phyloP scores from a whole-genome alignment of 2,113 vertebrate species.

The Podilymbus podiceps region DNA sequence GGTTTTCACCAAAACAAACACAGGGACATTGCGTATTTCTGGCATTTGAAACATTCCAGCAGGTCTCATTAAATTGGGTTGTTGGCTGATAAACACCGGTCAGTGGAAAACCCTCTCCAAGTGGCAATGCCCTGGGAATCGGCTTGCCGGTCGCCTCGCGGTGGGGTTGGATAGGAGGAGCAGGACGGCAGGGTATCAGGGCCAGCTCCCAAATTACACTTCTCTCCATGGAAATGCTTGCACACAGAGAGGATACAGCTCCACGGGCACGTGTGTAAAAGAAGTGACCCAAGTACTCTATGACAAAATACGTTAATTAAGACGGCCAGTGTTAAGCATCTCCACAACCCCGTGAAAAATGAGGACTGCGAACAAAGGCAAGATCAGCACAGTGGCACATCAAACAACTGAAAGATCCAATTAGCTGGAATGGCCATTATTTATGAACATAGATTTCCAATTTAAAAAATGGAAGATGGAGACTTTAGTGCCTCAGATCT shows the following conservation, averaged over 20 bases:
- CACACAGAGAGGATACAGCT: neutral
- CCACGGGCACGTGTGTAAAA: neutral
- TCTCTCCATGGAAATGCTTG: rapidly evolving
- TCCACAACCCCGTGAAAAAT: neutral
- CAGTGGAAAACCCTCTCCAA: neutral
- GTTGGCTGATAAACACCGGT: neutral
- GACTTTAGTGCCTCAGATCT: neutral
- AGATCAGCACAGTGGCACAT: neutral
- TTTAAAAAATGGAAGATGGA: neutral
- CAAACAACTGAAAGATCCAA: neutral
- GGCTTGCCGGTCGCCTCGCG: rapidly evolving
- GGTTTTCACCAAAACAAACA: neutral
- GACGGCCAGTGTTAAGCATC: neutral
- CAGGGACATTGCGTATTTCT: neutral
- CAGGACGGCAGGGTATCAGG: neutral
- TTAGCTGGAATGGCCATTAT: neutral
- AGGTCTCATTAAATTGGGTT: neutral
- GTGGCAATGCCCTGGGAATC: neutral
- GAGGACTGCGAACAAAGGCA: neutral
- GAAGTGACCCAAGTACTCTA: neutral
- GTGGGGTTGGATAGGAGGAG: neutral
- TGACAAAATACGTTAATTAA: neutral
- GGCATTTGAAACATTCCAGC: neutral
- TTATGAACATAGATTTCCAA: neutral
- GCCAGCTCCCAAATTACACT: rapidly evolving